Percentiles rank a stretch among this genome's conserved stretches.
These are phyloP conservation scores for Myotis vivesi DNA, from an alignment of 2,797 vertebrate species.

Conservation along the genomic window DNA sequence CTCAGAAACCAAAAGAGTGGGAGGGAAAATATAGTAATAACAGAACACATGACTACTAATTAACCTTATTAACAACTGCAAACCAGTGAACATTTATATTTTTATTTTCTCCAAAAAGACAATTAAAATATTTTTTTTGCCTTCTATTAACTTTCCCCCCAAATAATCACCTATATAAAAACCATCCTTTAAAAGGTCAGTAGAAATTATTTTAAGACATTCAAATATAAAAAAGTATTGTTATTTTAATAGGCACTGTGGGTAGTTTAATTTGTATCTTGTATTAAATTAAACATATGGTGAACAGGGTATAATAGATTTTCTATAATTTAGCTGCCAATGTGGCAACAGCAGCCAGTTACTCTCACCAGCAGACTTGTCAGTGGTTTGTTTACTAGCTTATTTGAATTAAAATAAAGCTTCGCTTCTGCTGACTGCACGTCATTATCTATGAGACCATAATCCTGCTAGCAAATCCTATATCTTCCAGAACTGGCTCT, in stretches of 20 bases:
- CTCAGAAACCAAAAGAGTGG: slow-evolving; percentile 78
- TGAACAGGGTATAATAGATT: slow-evolving; percentile 89
- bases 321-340: slow-evolving; percentile 88
- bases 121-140: slow-evolving; percentile 67
- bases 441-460: slow-evolving; percentile 94
- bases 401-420: slow-evolving; percentile 99
- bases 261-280: slow-evolving; percentile 88
- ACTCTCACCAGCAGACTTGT: slow-evolving; percentile 89
- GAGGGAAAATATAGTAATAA: slow-evolving; percentile 75
- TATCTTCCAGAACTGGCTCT: slow-evolving; percentile 95
- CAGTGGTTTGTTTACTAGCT: slow-evolving; percentile 98
- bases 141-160: slow-evolving; percentile 74
- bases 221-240: slow-evolving; percentile 83
- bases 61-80: slow-evolving; percentile 83
- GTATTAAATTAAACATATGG: slow-evolving; percentile 89
- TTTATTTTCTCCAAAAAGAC: slow-evolving; percentile 75
- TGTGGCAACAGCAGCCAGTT: slow-evolving; percentile 87
- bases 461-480: slow-evolving; percentile 95
- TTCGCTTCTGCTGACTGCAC: slow-evolving; percentile 95
- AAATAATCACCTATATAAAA: slow-evolving; percentile 77
- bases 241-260: slow-evolving; percentile 86
- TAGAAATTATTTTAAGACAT: slow-evolving; percentile 82
- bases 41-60: slow-evolving; percentile 80
- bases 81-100: slow-evolving; percentile 80
- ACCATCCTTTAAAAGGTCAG: slow-evolving; percentile 79